A percentile compares a stretch with the other conserved stretches of the same genome.
phyloP scores from a whole-genome alignment of 1,140 invertebrate genomes.

The Lepidotrigona ventralis region DNA sequence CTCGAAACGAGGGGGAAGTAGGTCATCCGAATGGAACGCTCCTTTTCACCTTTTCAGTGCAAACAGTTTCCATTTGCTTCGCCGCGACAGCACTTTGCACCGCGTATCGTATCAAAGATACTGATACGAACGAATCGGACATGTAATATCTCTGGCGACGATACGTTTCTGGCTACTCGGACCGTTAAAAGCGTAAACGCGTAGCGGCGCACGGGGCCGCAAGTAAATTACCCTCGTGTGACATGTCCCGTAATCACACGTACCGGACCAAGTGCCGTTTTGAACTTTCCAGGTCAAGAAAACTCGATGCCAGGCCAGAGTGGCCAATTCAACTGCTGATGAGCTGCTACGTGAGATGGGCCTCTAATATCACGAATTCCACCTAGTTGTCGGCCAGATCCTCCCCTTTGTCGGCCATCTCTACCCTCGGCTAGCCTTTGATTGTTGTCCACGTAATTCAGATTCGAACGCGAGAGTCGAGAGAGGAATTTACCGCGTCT shows the following conservation, averaged over 20 bases:
- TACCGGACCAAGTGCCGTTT: constrained; percentile 41
- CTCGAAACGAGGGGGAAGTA: not conserved
- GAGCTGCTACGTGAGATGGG: constrained; percentile 66
- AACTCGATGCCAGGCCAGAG: constrained; percentile 62
- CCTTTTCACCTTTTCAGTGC: not conserved
- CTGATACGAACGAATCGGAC: no score
- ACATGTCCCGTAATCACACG: constrained; percentile 48
- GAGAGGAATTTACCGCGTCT: constrained; percentile 10
- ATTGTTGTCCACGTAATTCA: constrained; percentile 42
- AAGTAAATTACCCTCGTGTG: constrained; percentile 44
- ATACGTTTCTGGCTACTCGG: not conserved
- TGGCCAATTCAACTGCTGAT: constrained; percentile 64
- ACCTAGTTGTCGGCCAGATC: constrained; percentile 36
- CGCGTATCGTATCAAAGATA: not conserved
- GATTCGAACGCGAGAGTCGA: constrained; percentile 5
- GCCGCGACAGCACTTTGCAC: not conserved
- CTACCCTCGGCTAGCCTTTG: constrained; percentile 34
- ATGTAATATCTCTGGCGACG: no score
- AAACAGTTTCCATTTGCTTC: not conserved
- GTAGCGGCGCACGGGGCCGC: not conserved
- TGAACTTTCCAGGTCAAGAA: constrained; percentile 66
- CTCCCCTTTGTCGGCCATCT: constrained; percentile 46
- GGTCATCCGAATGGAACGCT: not conserved
- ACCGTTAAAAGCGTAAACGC: constrained; percentile 14
- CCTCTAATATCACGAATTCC: constrained; percentile 61